Conservation (phyloP, 2,888 invertebrate genomes). For the Oasisia sp. region DNA sequence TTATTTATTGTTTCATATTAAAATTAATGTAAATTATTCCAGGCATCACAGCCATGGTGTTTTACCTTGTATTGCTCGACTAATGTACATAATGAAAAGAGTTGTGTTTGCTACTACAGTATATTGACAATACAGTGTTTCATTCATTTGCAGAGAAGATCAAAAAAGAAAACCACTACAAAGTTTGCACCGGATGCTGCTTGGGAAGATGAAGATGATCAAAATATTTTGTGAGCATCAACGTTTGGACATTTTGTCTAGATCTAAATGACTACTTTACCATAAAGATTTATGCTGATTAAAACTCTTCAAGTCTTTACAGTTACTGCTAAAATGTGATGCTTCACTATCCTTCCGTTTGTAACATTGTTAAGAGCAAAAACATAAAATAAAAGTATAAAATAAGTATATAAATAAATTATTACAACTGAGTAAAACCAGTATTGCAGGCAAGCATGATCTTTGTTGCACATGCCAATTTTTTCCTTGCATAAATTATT, state of each 20-base stretch:
- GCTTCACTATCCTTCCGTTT: no score
- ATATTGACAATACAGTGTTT: background rate
- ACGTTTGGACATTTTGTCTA: background rate
- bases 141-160: background rate
- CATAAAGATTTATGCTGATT: background rate
- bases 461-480: background rate
- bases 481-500: background rate
- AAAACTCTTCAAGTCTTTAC: background rate
- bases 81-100: no score
- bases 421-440: no score
- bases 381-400: no score
- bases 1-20: no score
- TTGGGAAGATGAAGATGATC: background rate
- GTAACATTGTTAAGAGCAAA: no score
- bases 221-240: background rate
- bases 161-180: background rate
- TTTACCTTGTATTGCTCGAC: no score
- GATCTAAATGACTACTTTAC: background rate
- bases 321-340: no score
- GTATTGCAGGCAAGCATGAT: no score
- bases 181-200: background rate
- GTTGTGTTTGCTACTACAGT: background rate
- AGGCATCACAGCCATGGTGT: no score
- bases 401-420: no score
- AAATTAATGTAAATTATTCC: no score